phyloP scores from a whole-genome alignment of 2,797 vertebrate species.

The Eulemur mongoz region DNA sequence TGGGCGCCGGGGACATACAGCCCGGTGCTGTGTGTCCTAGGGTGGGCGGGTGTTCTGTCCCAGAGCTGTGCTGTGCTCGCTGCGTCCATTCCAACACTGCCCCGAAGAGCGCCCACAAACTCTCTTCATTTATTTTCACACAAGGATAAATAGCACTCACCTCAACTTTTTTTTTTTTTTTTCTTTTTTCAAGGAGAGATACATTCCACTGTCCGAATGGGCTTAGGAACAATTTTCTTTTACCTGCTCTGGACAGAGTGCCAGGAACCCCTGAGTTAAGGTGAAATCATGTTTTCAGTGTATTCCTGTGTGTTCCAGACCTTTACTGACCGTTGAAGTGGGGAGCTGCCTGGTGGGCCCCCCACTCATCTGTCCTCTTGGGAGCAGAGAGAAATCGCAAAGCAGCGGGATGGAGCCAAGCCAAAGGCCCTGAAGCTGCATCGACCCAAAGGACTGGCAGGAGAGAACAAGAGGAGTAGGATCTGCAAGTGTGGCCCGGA shows the following conservation, averaged over 20 bases:
- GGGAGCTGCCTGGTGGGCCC: background rate
- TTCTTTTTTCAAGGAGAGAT: background rate
- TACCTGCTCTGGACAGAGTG: background rate
- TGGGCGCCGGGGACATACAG: background rate
- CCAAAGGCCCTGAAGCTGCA: background rate
- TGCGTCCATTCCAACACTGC: background rate
- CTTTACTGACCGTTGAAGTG: background rate
- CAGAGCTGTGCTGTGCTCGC: background rate
- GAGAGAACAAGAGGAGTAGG: background rate
- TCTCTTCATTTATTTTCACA: background rate
- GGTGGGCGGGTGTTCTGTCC: background rate
- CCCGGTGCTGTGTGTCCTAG: background rate
- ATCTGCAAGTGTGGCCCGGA: background rate
- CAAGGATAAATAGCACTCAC: background rate
- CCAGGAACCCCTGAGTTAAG: background rate
- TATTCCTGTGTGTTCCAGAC: background rate
- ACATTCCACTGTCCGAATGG: background rate
- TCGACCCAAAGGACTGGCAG: no score
- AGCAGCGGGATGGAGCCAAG: background rate
- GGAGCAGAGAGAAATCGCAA: background rate
- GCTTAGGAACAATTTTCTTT: background rate
- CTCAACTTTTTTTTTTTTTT: background rate
- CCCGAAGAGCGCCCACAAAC: background rate
- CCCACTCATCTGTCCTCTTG: background rate
- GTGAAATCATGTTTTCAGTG: background rate